Base-by-base conservation (phyloP, 1,140 invertebrate genomes). In the Drosophila willistoni region DNA sequence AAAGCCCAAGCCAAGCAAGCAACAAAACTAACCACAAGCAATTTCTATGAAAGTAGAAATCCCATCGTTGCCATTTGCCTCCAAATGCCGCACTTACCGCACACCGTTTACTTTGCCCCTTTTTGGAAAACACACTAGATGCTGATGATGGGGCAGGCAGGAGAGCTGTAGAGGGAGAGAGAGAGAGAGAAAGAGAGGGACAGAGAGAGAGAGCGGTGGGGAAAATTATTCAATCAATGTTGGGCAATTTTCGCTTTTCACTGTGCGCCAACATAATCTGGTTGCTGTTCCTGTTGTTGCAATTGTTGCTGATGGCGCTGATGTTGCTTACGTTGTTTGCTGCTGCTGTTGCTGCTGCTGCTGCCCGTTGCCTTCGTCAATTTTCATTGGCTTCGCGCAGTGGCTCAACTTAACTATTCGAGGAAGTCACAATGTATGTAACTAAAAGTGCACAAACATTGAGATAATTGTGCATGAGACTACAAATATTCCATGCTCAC, bases 161-260 rank as follows among this genome's bases (percentile, higher is more conserved):
- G n/a, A n/a, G 14, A 22, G 19, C 19, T 2, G 1, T 2, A 22
- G 19, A 22, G 19, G 2, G 19, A 2, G 19, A 22, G 13, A 41
- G 39, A 13, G 10, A 4, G 12, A 12, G 13, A 12, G 39, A 10
- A 13, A n/a, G 12, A n/a, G 12, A 0, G 36, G 3, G 36, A 3
- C 1, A 13, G 39, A n/a, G 39, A n/a, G 39, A 41, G 39, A 41
- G 42, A 73, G 62, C 63, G 67, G 76, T 68, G 29, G 6, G 36
- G 36, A 87, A 29, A 77, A 87, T 87, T 87, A 87, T 87, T 87
- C 84, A 87, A 89, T 87, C 83, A 87, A 80, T 80, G 83, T 83
- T 87, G 80, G 65, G 69, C 83, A 89, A 89, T 83, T 89, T 87
- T 75, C 59, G 42, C 73, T 62, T 77, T 85, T 71, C 67, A 61